Base-by-base conservation (phyloP, 1,140 invertebrate species). In the Brachionus angularis region DNA sequence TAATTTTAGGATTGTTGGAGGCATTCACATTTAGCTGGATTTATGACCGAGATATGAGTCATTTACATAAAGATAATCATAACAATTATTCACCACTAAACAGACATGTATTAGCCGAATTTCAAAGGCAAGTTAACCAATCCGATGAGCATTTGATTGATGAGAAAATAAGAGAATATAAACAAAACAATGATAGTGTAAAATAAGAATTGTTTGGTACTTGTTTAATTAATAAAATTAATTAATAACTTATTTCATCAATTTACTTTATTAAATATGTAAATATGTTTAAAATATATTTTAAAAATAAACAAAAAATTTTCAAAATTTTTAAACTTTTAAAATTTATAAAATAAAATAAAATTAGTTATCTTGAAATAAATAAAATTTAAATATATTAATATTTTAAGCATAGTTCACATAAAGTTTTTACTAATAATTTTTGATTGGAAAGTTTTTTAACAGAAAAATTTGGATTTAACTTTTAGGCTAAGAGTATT, bases 11-110 rank as follows among this genome's bases (percentile, higher is more conserved):
- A 2, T 39, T 58, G 16, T 58, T 58, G 16, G 53, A 58, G n/a
- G 53, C 53, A 16, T 23, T 58, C 5, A 58, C 53, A 33, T 55
- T 33, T 33, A 55, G 53, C 21, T 58, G 53, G 53, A 58, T 58
- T 21, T 58, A 58, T 39, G 53, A 58, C n/a, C 33, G 53, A 58
- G 53, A 58, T 14, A 58, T 58, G n/a, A 58, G 39, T 39, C 27
- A 58, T 39, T 39, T 58, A 21, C 16, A 58, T 12, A 34, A 58
- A 14, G 14, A 58, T 34, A 58, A 36, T 23, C 39, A 58, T 58
- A 16, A n/a, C n/a, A n/a, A 23, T 5, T 58, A 58, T 33, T 58
- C 53, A n/a, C 53, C 53, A 8, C 1, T 39, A 5, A 58, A 58
- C 25, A 14, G 33, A 10, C 53, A 58, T 25, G 53, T 34, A 23